Evolutionary conservation across 2,113 vertebrate genomes (phyloP), one percentile per base, ranked within the genome.

Genomic region (Centropus bengalensis): DNA sequence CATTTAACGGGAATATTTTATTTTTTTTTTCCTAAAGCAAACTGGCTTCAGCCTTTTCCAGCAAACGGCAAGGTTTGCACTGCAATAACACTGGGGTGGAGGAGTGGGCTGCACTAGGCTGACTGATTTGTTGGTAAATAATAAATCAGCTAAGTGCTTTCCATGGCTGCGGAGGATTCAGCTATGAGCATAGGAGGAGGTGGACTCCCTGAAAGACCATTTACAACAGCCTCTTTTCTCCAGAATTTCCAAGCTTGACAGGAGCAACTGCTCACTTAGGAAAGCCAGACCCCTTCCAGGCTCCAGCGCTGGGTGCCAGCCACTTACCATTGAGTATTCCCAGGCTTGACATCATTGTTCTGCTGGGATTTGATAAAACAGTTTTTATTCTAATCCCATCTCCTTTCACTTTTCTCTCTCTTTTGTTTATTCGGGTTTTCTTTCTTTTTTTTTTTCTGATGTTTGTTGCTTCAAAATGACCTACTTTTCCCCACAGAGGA

Each of bases 311-410:
- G 55, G n/a, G 17, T 27, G 54, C 82, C 70, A 62, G 7, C 42
- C 9, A 3, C 69, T 44, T 10, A 13, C 33, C 51, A 30, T 14
- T 28, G 33, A 38, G 51, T 2, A 0, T 23, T 38, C n/a, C 64
- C 62, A 51, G 52, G 51, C 51, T 1, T 3, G 8, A 1, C 8
- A 14, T 3, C 28, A 1, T 1, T 30, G 12, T 33, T 58, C 71
- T 44, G 27, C 91, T 44, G 45, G 54, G 60, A 44, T 7, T 32
- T 11, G 8, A 56, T n/a, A 66, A 62, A 40, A n/a, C 20, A 40
- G 47, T 1, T 77, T 77, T 22, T 27, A 45, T 24, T n/a, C 55
- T 51, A 56, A 92, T 45, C 68, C 27, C 40, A 42, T 14, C 74
- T 70, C 45, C 44, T 63, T 51, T 28, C 52, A 18, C 32, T 77